A percentile compares a stretch with the other conserved stretches of the same genome.
Evolutionary conservation across 2,888 invertebrate species (phyloP).

Genomic region (Xanthostigma xanthostigma): DNA sequence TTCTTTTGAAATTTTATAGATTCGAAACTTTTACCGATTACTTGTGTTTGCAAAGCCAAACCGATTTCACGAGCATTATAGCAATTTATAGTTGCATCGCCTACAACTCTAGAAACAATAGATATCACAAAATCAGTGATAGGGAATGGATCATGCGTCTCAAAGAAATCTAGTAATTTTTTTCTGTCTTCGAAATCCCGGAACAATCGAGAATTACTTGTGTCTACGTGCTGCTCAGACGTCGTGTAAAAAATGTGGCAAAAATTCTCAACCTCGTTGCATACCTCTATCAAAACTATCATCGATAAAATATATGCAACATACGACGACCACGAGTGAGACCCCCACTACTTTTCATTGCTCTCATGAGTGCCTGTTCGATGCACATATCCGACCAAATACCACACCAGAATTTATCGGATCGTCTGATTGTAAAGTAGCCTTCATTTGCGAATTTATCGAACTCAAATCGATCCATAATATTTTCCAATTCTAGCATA

Average conservation of each 20-base stretch:
- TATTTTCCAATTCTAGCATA: conserved; percentile 7
- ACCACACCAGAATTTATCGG: neutral
- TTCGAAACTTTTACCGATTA: neutral
- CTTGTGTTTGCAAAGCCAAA: neutral
- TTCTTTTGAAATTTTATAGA: neutral
- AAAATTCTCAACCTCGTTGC: too few relatives aligned
- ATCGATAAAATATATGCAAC: too few relatives aligned
- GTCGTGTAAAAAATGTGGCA: too few relatives aligned
- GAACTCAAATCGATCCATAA: neutral
- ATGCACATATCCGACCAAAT: neutral
- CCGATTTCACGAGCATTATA: neutral
- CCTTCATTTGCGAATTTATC: neutral
- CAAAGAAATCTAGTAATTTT: neutral
- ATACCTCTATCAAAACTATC: too few relatives aligned
- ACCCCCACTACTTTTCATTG: neutral
- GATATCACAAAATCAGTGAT: neutral
- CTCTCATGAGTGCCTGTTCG: neutral
- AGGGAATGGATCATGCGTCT: neutral
- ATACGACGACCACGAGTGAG: too few relatives aligned
- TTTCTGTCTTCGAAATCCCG: neutral
- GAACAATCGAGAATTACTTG: neutral
- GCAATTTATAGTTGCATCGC: neutral
- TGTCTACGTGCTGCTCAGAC: too few relatives aligned
- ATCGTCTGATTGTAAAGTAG: neutral
- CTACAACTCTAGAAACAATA: neutral